phyloP scores from a whole-genome alignment of 2,797 vertebrate genomes.

The Poecile montanus region DNA sequence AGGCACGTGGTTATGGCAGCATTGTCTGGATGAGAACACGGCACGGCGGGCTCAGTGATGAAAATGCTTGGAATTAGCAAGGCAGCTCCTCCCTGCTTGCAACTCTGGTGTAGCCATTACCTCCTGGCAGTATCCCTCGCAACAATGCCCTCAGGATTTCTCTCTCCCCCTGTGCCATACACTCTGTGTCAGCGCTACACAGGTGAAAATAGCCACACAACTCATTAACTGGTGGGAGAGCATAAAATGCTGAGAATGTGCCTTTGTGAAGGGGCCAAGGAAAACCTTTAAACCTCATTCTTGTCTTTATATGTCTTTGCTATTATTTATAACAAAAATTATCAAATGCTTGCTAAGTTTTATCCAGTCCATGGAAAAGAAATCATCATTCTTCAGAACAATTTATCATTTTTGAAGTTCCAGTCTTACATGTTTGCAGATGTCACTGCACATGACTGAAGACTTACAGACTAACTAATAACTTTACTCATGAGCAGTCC shows the following conservation, averaged over 20 bases:
- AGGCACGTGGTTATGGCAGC: neutral
- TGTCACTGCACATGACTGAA: neutral
- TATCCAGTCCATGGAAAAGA: neutral
- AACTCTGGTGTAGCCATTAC: neutral
- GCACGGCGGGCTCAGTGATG: accelerated
- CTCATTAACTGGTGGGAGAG: neutral
- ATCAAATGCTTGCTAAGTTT: neutral
- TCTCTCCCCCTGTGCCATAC: neutral
- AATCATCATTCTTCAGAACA: neutral
- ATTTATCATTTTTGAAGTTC: neutral
- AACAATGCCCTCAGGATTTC: neutral
- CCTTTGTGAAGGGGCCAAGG: neutral
- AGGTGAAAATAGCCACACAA: neutral
- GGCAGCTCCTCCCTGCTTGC: neutral
- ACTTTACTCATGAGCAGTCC: neutral
- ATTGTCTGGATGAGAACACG: neutral
- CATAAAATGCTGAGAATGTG: neutral
- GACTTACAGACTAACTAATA: neutral
- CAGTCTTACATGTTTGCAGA: neutral
- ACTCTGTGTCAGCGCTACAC: neutral
- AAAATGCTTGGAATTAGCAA: neutral
- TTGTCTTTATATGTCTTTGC: neutral
- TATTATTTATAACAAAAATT: neutral
- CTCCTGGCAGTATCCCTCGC: neutral
- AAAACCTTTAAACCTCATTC: neutral